phyloP scores from a whole-genome alignment of 1,140 invertebrate species.

The Zaprionus tsacasi region DNA sequence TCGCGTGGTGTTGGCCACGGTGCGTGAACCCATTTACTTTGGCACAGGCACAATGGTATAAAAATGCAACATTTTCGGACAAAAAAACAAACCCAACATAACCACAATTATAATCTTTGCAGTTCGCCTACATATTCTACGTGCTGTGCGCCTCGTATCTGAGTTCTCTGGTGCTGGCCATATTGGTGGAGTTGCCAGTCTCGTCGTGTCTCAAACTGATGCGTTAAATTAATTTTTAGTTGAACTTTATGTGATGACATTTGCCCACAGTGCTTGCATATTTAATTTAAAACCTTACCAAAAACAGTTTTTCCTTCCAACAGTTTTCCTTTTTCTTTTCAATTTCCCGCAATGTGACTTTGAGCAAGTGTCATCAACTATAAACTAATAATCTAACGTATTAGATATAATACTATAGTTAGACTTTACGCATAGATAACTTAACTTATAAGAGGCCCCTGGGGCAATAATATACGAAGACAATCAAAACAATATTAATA shows the following conservation, averaged over 20 bases:
- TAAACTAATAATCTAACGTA: slow-evolving; percentile 18
- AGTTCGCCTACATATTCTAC: slow-evolving; percentile 79
- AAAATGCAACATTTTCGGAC: neutral
- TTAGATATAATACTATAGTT: slow-evolving; percentile 17
- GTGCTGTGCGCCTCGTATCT: slow-evolving; percentile 72
- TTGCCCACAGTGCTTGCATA: neutral
- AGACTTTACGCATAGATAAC: slow-evolving; percentile 40
- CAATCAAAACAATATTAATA: slow-evolving; percentile 2
- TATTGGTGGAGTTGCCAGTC: slow-evolving; percentile 85
- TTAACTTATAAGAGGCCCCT: slow-evolving; percentile 42
- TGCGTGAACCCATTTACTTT: slow-evolving; percentile 75
- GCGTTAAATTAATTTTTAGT: slow-evolving; percentile 42
- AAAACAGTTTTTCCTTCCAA: too few species aligned
- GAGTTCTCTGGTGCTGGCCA: slow-evolving; percentile 72
- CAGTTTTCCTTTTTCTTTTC: neutral
- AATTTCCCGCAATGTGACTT: neutral
- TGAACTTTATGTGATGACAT: slow-evolving; percentile 1
- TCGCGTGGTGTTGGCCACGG: slow-evolving; percentile 64
- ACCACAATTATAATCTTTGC: neutral
- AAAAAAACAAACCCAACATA: neutral
- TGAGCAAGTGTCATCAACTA: slow-evolving; percentile 2
- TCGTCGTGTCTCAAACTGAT: slow-evolving; percentile 85
- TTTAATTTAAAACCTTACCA: neutral
- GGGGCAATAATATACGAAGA: neutral
- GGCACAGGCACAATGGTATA: slow-evolving; percentile 75